Conservation (phyloP, 2,113 vertebrate species). For the Anarrhichthys ocellatus region DNA sequence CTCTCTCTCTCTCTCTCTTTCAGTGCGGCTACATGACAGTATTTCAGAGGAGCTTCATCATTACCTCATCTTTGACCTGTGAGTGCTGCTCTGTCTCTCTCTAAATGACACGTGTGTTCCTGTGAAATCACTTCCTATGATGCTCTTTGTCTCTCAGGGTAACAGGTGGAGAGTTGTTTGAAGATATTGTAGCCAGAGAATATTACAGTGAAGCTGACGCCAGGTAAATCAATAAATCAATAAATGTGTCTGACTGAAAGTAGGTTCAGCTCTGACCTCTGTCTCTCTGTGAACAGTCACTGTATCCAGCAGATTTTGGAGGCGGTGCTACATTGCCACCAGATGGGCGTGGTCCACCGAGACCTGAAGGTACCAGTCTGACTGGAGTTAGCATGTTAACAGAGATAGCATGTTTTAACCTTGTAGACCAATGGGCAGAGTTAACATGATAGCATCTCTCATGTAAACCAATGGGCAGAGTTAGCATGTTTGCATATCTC, state of each 20-base stretch:
- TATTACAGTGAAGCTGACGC: constrained; percentile 86
- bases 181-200: constrained; percentile 85
- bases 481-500: background rate
- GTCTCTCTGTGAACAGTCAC: constrained; percentile 62
- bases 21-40: constrained; percentile 78
- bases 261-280: background rate
- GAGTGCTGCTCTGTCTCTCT: constrained; percentile 37
- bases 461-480: background rate
- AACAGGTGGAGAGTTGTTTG: constrained; percentile 85
- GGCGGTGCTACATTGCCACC: constrained; percentile 81
- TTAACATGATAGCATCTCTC: background rate
- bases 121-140: background rate
- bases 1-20: background rate
- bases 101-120: background rate
- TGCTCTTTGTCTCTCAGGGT: constrained; percentile 70
- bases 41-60: constrained; percentile 78
- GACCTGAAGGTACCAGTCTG: constrained; percentile 72
- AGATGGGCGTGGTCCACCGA: constrained; percentile 81
- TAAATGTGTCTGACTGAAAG: background rate
- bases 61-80: constrained; percentile 82
- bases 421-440: background rate
- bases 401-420: background rate
- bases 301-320: constrained; percentile 82
- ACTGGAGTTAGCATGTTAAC: constrained; percentile 11
- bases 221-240: constrained; percentile 77